Conservation (phyloP, 2,888 invertebrate genomes). For the Gryllus longicercus region DNA sequence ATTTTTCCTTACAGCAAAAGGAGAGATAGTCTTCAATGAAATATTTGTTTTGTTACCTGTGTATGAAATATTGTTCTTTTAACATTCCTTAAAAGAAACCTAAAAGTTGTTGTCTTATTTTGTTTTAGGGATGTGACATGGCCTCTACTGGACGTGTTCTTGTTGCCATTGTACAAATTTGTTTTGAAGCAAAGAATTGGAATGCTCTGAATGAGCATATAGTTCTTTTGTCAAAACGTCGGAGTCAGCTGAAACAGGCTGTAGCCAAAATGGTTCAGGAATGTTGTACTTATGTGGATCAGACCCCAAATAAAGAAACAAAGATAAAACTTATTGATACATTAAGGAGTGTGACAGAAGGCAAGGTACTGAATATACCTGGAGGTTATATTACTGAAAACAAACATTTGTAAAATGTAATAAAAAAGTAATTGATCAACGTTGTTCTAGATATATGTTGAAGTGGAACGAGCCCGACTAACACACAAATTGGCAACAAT, state of each 20-base stretch:
- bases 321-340: constrained; percentile 95
- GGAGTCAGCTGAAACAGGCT: constrained; percentile 94
- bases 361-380: constrained; percentile 61
- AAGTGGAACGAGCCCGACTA: constrained; percentile 93
- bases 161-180: constrained; percentile 88
- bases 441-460: constrained; percentile 84
- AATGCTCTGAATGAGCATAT: constrained; percentile 91
- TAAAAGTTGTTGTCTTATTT: neutral
- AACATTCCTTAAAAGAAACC: no score
- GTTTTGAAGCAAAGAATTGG: constrained; percentile 89
- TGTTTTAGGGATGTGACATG: constrained; percentile 83
- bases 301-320: constrained; percentile 84
- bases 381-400: no score
- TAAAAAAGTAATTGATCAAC: neutral
- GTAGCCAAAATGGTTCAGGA: constrained; percentile 97
- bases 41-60: neutral
- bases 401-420: no score
- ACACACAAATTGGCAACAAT: constrained; percentile 86
- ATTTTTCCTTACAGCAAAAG: no score
- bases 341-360: constrained; percentile 89
- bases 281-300: constrained; percentile 87
- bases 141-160: constrained; percentile 89
- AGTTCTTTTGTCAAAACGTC: constrained; percentile 81
- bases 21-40: no score
- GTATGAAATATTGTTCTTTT: neutral